Conservation (phyloP, 2,888 invertebrate species). For the Leucoptera coffeella region DNA sequence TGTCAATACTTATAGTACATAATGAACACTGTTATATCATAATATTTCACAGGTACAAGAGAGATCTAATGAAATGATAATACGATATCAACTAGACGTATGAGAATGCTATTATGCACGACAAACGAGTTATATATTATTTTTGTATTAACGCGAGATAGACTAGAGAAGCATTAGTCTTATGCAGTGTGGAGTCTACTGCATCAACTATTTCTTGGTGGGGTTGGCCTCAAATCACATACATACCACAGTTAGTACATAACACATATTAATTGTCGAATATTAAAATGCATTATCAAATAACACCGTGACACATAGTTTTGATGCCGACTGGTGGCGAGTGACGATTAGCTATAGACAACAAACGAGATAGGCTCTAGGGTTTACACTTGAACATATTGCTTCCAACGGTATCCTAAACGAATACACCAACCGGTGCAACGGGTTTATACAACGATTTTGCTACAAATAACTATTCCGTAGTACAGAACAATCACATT, state of each 20-base stretch:
- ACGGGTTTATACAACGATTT: too few species aligned
- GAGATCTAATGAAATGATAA: constrained; percentile 53
- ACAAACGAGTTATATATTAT: constrained; percentile 27
- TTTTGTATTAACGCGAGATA: constrained; percentile 39
- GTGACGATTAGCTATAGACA: too few species aligned
- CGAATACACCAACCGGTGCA: constrained; percentile 10
- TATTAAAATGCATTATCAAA: too few species aligned
- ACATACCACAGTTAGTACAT: too few species aligned
- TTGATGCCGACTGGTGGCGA: too few species aligned
- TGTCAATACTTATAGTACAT: constrained; percentile 23
- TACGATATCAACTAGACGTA: constrained; percentile 45
- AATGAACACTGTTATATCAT: constrained; percentile 36
- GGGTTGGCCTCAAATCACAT: constrained; percentile 30
- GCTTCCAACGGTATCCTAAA: not conserved
- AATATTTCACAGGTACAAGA: constrained; percentile 51
- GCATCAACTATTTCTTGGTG: constrained; percentile 44
- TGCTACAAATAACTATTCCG: too few species aligned
- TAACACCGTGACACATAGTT: too few species aligned
- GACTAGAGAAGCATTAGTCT: constrained; percentile 47
- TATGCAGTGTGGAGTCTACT: constrained; percentile 31
- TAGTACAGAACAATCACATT: constrained; percentile 50
- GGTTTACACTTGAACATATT: not conserved
- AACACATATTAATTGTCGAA: too few species aligned
- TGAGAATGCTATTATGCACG: constrained; percentile 51
- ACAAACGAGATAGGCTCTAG: not conserved